Evolutionary conservation across 2,113 vertebrate genomes (phyloP).

Genomic region (Cheirogaleus medius): DNA sequence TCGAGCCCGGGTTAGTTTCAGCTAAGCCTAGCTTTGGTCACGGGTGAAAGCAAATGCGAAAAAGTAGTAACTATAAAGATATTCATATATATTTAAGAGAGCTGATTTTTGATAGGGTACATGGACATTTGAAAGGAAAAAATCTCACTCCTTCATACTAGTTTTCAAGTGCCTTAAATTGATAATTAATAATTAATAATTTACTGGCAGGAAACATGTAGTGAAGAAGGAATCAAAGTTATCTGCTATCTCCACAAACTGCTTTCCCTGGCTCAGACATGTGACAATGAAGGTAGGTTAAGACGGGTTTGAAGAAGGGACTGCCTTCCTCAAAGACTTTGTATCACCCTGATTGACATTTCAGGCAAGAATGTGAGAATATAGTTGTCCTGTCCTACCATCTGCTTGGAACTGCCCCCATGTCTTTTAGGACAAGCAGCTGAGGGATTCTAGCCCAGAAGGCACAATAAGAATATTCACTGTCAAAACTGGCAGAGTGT

Average conservation of each 20-base stretch:
- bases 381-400: neutral
- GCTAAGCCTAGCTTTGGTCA: neutral
- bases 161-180: neutral
- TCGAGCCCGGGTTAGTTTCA: neutral
- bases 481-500: neutral
- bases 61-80: neutral
- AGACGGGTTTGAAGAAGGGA: neutral
- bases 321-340: neutral
- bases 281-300: neutral
- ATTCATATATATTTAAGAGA: neutral
- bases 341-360: neutral
- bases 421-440: neutral
- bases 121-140: neutral
- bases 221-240: neutral
- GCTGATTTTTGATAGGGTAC: neutral
- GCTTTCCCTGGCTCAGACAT: neutral
- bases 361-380: neutral
- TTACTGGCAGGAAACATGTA: neutral
- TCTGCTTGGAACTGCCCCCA: neutral
- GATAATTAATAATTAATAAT: neutral
- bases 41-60: neutral
- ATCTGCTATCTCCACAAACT: neutral
- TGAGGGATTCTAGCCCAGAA: neutral
- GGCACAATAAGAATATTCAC: neutral
- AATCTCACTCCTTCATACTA: neutral